phyloP scores from a whole-genome alignment of 2,113 vertebrate genomes.

The Percina caprodes region DNA sequence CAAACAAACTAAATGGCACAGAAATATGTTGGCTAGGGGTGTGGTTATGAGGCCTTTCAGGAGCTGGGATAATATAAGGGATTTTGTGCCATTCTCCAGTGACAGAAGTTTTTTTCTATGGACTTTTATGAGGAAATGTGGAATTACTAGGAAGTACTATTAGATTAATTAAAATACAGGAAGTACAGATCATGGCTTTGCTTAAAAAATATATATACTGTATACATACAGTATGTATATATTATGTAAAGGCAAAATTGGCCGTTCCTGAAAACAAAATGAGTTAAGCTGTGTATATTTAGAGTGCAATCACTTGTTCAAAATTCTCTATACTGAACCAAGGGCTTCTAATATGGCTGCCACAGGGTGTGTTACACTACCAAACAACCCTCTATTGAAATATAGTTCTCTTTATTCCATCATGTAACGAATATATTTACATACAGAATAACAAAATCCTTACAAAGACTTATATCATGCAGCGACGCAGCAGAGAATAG shows the following conservation, averaged over 20 bases:
- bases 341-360: not conserved
- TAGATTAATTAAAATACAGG: not conserved
- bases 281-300: not conserved
- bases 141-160: not conserved
- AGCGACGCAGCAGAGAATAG: slow-evolving; percentile 11
- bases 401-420: slow-evolving; percentile 5
- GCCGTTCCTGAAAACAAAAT: not conserved
- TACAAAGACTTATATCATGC: slow-evolving; percentile 9
- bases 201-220: no score
- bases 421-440: slow-evolving; percentile 36
- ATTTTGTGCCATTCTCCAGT: not conserved
- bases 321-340: not conserved
- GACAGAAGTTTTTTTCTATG: not conserved
- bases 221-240: not conserved
- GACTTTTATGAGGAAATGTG: not conserved
- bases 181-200: not conserved
- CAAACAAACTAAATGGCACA: no score
- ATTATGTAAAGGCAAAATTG: not conserved
- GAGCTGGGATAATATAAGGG: not conserved
- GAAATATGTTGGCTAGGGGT: no score
- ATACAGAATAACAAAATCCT: slow-evolving; percentile 10
- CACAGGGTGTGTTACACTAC: not conserved
- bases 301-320: not conserved
- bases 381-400: not conserved
- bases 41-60: no score